Evolutionary conservation across 2,888 invertebrate genomes (phyloP).

Genomic region (Villa cingulata): DNA sequence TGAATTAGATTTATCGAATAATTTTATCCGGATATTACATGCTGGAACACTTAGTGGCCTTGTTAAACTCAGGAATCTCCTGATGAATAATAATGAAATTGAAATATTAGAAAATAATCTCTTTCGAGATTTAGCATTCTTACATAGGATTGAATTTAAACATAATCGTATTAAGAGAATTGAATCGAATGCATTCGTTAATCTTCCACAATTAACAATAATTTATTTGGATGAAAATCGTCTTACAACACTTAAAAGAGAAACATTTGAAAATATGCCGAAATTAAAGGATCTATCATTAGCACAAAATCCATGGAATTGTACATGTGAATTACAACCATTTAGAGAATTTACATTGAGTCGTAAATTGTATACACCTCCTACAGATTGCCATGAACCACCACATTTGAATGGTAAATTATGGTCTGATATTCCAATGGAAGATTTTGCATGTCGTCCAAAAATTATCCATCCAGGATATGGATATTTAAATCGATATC

Average conservation of each 20-base stretch:
- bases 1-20: constrained; percentile 68
- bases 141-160: constrained; percentile 64
- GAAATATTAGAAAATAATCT: constrained; percentile 57
- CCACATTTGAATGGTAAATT: constrained; percentile 48
- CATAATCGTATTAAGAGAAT: constrained; percentile 59
- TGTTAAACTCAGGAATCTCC: constrained; percentile 53
- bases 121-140: constrained; percentile 57
- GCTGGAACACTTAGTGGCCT: constrained; percentile 59
- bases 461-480: constrained; percentile 49
- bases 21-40: constrained; percentile 50
- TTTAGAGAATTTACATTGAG: constrained; percentile 65
- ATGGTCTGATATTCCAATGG: constrained; percentile 57
- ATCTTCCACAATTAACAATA: constrained; percentile 51
- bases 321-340: constrained; percentile 66
- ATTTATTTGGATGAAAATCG: constrained; percentile 62
- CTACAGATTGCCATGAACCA: constrained; percentile 62
- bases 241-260: constrained; percentile 50
- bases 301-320: constrained; percentile 74
- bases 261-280: constrained; percentile 49
- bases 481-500: constrained; percentile 20
- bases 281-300: constrained; percentile 60
- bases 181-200: constrained; percentile 55
- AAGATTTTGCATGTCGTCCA: constrained; percentile 73
- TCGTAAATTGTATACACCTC: constrained; percentile 58
- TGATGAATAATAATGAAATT: constrained; percentile 62